These are phyloP conservation scores for Plestiodon gilberti DNA, from an alignment of 2,113 vertebrate genomes.

Conservation along the genomic window DNA sequence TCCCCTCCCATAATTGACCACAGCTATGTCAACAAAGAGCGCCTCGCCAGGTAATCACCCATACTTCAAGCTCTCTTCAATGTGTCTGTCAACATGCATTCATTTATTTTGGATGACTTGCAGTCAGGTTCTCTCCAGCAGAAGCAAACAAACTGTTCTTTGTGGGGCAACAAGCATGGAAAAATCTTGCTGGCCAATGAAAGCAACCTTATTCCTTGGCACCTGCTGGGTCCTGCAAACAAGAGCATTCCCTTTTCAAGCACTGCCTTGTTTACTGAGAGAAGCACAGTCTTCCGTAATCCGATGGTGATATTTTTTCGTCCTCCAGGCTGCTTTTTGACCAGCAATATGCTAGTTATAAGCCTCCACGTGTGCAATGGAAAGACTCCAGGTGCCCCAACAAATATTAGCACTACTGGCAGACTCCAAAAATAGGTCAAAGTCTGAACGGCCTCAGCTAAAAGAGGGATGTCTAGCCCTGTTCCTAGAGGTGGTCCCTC, in stretches of 20 bases:
- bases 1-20: constrained; percentile 46
- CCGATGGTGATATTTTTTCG: neutral
- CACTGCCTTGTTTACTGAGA: neutral
- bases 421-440: constrained; percentile 10
- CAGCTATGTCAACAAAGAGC: constrained; percentile 18
- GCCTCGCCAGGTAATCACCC: neutral
- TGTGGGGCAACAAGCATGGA: neutral
- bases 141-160: neutral
- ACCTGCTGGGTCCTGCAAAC: neutral
- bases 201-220: constrained; percentile 4
- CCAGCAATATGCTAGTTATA: neutral
- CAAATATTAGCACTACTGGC: constrained; percentile 22
- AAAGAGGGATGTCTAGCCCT: neutral
- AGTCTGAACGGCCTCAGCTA: neutral
- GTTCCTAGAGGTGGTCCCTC: neutral
- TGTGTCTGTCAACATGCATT: neutral
- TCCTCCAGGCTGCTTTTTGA: neutral
- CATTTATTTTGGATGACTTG: constrained; percentile 40
- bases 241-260: constrained; percentile 1
- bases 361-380: neutral
- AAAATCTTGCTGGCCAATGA: neutral
- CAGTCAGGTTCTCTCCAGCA: neutral
- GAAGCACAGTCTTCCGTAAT: neutral
- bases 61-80: constrained; percentile 35
- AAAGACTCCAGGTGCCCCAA: neutral